Base-by-base conservation (phyloP, 1,140 invertebrate species). In the Drosophila aff. region DNA sequence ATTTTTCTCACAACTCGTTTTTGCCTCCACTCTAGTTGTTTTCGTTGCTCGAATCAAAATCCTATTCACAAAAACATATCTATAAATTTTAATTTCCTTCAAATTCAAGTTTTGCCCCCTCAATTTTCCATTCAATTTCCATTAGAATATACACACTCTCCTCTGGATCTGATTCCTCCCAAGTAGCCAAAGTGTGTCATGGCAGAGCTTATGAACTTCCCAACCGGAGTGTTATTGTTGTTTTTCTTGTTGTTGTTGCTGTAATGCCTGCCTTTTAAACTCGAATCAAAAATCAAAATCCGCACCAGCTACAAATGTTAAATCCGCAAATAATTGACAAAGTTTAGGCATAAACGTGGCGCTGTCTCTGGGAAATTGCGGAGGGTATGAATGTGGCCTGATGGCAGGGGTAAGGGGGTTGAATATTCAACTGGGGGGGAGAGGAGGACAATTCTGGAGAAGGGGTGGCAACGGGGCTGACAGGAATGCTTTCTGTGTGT, bases 261-360 rank as follows among this genome's bases (percentile, higher is more conserved):
- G 52, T 59, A 61, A 63, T 82, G 80, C 58, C 61, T 31, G 63
- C 76, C 60, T 89, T 86, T 86, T 77, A 89, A 89, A 81, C 73
- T 89, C 64, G 62, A 89, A 87, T 87, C 83, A 87, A 89, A 87
- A 89, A 87, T 87, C 83, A 83, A 87, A 87, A 87, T 87, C 83
- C 83, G 80, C 85, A 87, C 84, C 86, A 87, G 84, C 83, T 83
- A 83, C 83, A 87, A 87, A 87, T 87, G 84, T 83, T 87, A 84
- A 87, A 87, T 87, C 83, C 83, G 84, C 83, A 87, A 87, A 87
- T 87, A 87, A 87, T 87, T 87, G 83, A 87, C 83, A 87, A 87
- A 87, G 83, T 87, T 87, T 87, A 89, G 83, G 81, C 83, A 87
- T 87, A 87, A 87, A 87, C 81, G 83, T 87, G 84, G 83, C 79